Evolutionary conservation across 1,140 invertebrate species (phyloP).

Genomic region (Drosophila nikananu): DNA sequence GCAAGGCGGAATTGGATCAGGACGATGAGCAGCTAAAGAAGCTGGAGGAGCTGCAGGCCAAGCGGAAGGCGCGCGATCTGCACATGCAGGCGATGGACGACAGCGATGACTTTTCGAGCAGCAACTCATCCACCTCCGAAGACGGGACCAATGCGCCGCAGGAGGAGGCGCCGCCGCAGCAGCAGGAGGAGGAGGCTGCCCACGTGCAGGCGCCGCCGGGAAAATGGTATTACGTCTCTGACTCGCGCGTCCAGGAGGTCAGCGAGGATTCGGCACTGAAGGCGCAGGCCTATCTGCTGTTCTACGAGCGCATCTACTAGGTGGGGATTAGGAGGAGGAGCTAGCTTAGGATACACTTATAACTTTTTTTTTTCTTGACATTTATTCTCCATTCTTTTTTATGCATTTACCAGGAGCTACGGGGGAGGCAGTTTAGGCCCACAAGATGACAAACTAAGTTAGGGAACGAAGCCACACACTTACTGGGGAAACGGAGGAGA

Average conservation of each 20-base stretch:
- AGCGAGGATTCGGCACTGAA: constrained; percentile 92
- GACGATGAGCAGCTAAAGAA: constrained; percentile 79
- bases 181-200: constrained; percentile 60
- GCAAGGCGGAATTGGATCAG: constrained; percentile 85
- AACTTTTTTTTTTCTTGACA: neutral
- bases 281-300: constrained; percentile 97
- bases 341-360: constrained; percentile 8
- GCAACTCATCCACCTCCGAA: constrained; percentile 85
- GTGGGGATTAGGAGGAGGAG: neutral
- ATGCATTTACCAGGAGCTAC: neutral
- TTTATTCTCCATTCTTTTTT: neutral
- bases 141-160: constrained; percentile 45
- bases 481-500: no score
- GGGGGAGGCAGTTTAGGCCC: neutral
- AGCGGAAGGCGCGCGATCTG: constrained; percentile 83
- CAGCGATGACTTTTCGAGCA: constrained; percentile 86
- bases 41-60: constrained; percentile 72
- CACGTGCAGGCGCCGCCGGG: constrained; percentile 88
- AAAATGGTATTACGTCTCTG: constrained; percentile 97
- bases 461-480: neutral
- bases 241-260: constrained; percentile 93
- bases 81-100: constrained; percentile 79
- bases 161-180: constrained; percentile 38
- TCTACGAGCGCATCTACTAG: constrained; percentile 96
- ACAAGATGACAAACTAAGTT: neutral